These are phyloP conservation scores for Dynastes maya DNA, from an alignment of 2,888 invertebrate species.

Conservation along the genomic window DNA sequence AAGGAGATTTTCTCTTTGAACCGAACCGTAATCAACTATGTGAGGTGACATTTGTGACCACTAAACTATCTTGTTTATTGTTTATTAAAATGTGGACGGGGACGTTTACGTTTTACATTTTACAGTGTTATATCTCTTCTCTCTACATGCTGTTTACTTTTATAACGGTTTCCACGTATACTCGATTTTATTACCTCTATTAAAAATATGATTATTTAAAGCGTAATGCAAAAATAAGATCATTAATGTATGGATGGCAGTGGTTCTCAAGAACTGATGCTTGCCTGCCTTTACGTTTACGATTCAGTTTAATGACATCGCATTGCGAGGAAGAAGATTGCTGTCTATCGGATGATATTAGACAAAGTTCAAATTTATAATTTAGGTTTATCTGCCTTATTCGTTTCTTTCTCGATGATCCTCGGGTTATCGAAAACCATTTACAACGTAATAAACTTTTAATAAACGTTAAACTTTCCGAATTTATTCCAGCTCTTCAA, in stretches of 20 bases:
- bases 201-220: constrained; percentile 52
- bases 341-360: constrained; percentile 34
- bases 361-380: constrained; percentile 46
- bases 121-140: constrained; percentile 48
- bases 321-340: constrained; percentile 35
- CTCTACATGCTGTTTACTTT: constrained; percentile 49
- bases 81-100: constrained; percentile 67
- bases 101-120: constrained; percentile 57
- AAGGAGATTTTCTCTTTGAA: constrained; percentile 56
- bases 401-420: constrained; percentile 24
- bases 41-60: constrained; percentile 64
- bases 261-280: constrained; percentile 21
- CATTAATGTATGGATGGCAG: constrained; percentile 44
- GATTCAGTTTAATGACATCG: constrained; percentile 45
- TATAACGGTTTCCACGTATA: constrained; percentile 49
- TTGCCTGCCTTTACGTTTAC: constrained; percentile 42
- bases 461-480: constrained; percentile 26
- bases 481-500: constrained; percentile 1
- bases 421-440: constrained; percentile 25
- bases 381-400: constrained; percentile 35
- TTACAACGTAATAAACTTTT: constrained; percentile 31
- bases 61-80: constrained; percentile 66
- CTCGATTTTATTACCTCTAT: constrained; percentile 50
- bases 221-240: constrained; percentile 46
- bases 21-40: constrained; percentile 58